phyloP scores from a whole-genome alignment of 2,113 vertebrate genomes.

The Stercorarius parasiticus region DNA sequence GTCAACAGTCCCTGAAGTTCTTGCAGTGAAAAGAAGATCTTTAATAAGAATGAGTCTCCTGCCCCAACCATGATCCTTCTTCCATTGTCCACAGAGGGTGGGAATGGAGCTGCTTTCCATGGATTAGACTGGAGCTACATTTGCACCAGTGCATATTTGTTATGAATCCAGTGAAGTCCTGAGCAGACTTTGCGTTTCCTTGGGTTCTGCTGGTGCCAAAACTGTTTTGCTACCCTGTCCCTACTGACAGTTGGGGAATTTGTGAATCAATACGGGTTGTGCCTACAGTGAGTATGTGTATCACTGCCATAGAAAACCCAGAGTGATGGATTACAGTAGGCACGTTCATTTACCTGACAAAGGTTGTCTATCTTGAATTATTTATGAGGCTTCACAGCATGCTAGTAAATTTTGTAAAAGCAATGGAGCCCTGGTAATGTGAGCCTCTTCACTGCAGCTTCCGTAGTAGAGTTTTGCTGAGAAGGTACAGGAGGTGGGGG shows the following conservation, averaged over 20 bases:
- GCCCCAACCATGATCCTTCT: background rate
- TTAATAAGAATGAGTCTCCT: background rate
- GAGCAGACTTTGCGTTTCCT: background rate
- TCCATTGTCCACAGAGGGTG: background rate
- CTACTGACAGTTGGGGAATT: background rate
- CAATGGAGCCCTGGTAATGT: slow-evolving; percentile 18
- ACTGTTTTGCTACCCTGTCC: background rate
- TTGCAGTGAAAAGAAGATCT: background rate
- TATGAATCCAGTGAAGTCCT: background rate
- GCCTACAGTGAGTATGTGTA: background rate
- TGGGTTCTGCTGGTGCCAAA: background rate
- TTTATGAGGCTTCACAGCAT: slow-evolving; percentile 39
- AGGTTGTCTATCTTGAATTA: slow-evolving; percentile 53
- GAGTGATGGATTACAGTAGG: slow-evolving; percentile 14
- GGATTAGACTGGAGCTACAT: background rate
- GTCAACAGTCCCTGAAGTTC: background rate
- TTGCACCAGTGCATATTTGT: background rate
- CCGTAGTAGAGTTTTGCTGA: background rate
- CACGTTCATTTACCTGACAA: slow-evolving; percentile 45
- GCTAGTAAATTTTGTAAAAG: slow-evolving; percentile 58
- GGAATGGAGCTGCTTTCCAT: background rate
- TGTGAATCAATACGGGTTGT: background rate
- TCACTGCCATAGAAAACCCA: background rate
- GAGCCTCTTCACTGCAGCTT: slow-evolving; percentile 16
- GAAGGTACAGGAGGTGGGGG: background rate